Base-by-base conservation (phyloP, 37 sponge, comb jelly and placozoan genomes). In the Aphrocallistes beatrix region DNA sequence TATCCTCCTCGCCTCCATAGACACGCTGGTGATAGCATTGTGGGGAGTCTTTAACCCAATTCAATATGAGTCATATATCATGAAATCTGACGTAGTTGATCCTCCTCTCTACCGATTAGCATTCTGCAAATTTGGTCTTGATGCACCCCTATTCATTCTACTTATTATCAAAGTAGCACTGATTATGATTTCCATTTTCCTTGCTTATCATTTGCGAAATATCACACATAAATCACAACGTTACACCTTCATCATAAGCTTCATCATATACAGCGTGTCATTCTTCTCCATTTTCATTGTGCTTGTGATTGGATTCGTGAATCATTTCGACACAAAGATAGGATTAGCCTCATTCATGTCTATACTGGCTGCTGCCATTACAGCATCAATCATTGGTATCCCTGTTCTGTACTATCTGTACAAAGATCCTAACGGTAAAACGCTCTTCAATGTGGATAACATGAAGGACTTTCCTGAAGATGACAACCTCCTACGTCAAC, bases 161-260 rank as follows among this genome's bases (percentile, higher is more conserved):
- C 3, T 60, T 30, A 30, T 30, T 6, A 60, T 60, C 34, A 60
- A 60, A 60, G 21, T 60, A 25, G 75, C 17, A 30, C n/a, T 60
- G 75, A 30, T 60, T 21, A 13, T 60, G 25, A 60, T 60, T 19
- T 60, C 28, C n/a, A 1, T 60, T 6, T 60, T 60, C 75, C 75
- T 60, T 25, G 75, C 75, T 60, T 60, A 60, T 30, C 75, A 60
- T 60, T 13, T 60, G 75, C 75, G 75, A 60, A 60, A 60, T 60
- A 30, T 60, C 75, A 60, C 75, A 60, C 75, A 60, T 60, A 60
- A 60, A 60, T 60, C 75, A 25, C 75, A 60, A 13, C 10, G 75
- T 19, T 60, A 60, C 34, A 25, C 75, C 75, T 60, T 60, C 75
- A 60, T 60, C n/a, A 60, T 60, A 32, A 30, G 75, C 3, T 28